Base-by-base conservation (phyloP, 1,140 invertebrate species). In the Trichogramma pretiosum region DNA sequence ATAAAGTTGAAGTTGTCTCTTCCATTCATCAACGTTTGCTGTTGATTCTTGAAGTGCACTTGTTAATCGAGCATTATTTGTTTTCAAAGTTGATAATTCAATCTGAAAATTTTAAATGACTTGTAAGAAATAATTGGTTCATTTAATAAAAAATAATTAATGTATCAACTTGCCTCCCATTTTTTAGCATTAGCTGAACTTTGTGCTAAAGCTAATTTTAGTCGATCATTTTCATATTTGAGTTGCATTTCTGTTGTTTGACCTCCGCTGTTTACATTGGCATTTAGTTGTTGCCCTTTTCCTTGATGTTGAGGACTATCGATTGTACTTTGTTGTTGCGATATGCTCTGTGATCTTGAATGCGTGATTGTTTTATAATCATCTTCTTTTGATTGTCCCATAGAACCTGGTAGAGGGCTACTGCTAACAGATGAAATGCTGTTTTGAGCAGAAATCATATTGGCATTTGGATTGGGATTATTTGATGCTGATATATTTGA, bases 21-120 rank as follows among this genome's bases (percentile, higher is more conserved):
- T 97, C 94, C 94, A 98, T 67, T 97, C 93, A 61, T 98, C 93
- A 7, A 98, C 93, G 73, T 98, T 98, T 32, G 92, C 88, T 21
- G 92, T 97, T 54, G 89, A 94, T 72, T 98, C 94, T 73, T 98
- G 93, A 39, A 98, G 76, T 9, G 93, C 93, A 60, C 89, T 90
- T 8, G 93, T 97, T 58, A 98, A 74, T 59, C 93, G 80, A 13
- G 88, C 81, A 72, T 98, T 98, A 68, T 96, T 97, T 59, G 89
- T 95, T 73, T 97, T 97, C 53, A 98, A 74, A 7, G 93, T 96
- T 48, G 90, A 86, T 53, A 98, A 73, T 74, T 98, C 93, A 38
- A 97, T 83, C 70, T 72, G 22, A 24, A 58, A 55, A 32, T 24
- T n/a, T n/a, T n/a, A n/a, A n/a, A n/a, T n/a, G n/a, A n/a, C n/a